Base-by-base conservation (phyloP, 2,797 vertebrate species). In the Cryptoblepharus egeriae region DNA sequence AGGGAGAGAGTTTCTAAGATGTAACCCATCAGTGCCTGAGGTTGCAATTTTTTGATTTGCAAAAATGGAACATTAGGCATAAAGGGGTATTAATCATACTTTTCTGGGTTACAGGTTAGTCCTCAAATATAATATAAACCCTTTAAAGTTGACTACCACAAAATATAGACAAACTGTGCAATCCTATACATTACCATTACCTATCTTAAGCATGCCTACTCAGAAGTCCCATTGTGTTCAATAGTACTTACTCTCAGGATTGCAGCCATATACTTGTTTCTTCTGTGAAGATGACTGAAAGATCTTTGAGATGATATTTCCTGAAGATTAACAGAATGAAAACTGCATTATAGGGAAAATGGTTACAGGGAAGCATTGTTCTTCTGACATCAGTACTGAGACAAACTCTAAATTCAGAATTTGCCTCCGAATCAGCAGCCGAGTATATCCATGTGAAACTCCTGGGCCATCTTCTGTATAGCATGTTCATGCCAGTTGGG, bases 81-180 rank as follows among this genome's bases (percentile, higher is more conserved):
- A n/a, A n/a, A n/a, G n/a, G n/a, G n/a, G n/a, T 45, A 10, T 75
- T 4, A 75, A 61, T n/a, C 0, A 15, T 75, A 6, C 37, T 45
- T 8, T 78, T 81, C 90, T 87, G 65, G 22, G 84, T 91, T 91
- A 86, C 75, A 77, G 26, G 65, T 76, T 72, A 74, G 13, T 68
- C 26, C 7, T 49, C 52, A 2, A 12, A 68, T 1, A 79, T 22
- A 81, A 45, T 55, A 86, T 1, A 12, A 30, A 72, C 1, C 61
- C 8, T 81, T 60, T 77, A 1, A 68, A 79, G 12, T 28, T 18
- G 69, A 37, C 77, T 88, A 85, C 79, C n/a, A 3, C 60, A 69
- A 72, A 65, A 35, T 1, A 71, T 4, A 73, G 24, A 26, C 10
- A 73, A n/a, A n/a, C n/a, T n/a, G n/a, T n/a, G n/a, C n/a, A n/a